Percentiles rank a stretch among this genome's conserved stretches.
Evolutionary conservation across 2,113 vertebrate species (phyloP).

Genomic region (Triplophysa rosa): DNA sequence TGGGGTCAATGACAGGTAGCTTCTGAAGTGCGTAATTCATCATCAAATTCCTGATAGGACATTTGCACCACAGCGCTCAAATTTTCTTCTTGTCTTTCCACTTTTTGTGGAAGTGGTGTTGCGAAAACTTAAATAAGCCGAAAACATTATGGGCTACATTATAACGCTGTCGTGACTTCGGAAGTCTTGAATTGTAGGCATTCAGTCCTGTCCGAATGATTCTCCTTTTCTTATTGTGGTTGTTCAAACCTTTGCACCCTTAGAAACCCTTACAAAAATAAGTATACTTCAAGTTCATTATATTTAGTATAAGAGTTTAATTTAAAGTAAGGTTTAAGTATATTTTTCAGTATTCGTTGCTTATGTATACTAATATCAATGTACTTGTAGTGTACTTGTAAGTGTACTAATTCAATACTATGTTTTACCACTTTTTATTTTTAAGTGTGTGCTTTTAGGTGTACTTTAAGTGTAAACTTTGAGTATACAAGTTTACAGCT

Average conservation of each 20-base stretch:
- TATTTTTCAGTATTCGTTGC: too few relatives aligned
- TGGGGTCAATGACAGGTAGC: slow-evolving; percentile 12
- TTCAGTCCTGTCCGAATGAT: not conserved
- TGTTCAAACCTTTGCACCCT: not conserved
- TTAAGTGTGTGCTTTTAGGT: too few relatives aligned
- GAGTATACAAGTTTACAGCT: too few relatives aligned
- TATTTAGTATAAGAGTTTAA: too few relatives aligned
- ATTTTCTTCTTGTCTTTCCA: slow-evolving; percentile 27
- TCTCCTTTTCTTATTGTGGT: slow-evolving; percentile 14
- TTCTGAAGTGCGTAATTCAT: slow-evolving; percentile 39
- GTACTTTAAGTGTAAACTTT: too few relatives aligned
- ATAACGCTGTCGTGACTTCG: not conserved
- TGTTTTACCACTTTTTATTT: too few relatives aligned
- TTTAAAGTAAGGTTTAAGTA: too few relatives aligned
- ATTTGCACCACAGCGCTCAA: slow-evolving; percentile 12
- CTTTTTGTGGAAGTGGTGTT: slow-evolving; percentile 24
- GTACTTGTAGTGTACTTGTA: too few relatives aligned
- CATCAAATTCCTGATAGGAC: slow-evolving; percentile 5
- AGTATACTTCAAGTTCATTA: too few relatives aligned
- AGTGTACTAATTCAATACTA: too few relatives aligned
- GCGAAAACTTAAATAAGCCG: slow-evolving; percentile 50
- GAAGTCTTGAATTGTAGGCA: slow-evolving; percentile 1
- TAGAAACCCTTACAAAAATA: not conserved
- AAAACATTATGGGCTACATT: slow-evolving; percentile 26
- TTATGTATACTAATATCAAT: too few relatives aligned